Conservation (phyloP, 2,113 vertebrate species). For the Pristiophorus japonicus region DNA sequence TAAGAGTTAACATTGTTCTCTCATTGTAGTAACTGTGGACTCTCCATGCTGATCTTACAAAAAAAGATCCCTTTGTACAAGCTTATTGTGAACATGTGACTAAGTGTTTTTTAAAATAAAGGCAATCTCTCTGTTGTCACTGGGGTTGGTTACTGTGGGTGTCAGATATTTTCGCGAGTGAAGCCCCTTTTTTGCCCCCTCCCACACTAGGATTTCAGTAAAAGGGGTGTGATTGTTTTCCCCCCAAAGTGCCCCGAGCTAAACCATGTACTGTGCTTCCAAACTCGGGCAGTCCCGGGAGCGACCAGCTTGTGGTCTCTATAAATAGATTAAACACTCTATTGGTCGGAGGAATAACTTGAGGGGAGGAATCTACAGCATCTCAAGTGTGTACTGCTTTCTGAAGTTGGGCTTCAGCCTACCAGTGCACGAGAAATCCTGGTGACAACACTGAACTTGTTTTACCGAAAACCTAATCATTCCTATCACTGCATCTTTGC, state of each 20-base stretch:
- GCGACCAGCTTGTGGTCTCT: too few species aligned
- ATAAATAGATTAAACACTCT: too few species aligned
- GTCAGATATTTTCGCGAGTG: not conserved
- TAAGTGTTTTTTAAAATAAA: not conserved
- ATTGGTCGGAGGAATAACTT: not conserved
- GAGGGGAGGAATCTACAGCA: not conserved
- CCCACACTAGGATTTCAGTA: not conserved
- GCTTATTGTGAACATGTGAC: not conserved
- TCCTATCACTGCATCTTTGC: slow-evolving; percentile 5
- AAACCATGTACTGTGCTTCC: not conserved
- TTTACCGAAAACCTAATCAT: not conserved
- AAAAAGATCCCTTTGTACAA: not conserved
- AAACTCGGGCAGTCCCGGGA: not conserved
- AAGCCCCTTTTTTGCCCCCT: not conserved
- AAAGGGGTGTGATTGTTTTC: not conserved
- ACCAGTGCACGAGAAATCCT: not conserved
- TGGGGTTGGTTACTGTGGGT: not conserved
- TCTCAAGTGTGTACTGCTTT: not conserved
- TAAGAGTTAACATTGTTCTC: not conserved
- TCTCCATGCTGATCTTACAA: not conserved
- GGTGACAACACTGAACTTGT: not conserved
- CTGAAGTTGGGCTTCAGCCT: too few species aligned
- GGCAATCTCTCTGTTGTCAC: not conserved
- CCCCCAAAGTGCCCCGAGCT: not conserved
- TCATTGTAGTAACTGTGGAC: not conserved